Evolutionary conservation across 2,797 vertebrate species (phyloP).

Genomic region (Oreochromis mossambicus): DNA sequence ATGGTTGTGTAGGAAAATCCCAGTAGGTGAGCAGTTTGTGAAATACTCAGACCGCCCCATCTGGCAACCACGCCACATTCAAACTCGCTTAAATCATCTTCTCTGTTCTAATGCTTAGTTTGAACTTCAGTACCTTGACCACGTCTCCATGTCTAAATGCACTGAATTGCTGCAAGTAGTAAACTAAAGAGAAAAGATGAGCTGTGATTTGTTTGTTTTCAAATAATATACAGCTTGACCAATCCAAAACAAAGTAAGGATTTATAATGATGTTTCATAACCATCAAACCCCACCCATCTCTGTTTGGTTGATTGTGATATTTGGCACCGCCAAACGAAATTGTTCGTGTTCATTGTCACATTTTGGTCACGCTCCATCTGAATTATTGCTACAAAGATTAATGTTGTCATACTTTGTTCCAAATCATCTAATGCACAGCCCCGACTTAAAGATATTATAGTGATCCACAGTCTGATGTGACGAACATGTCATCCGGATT

Average conservation of each 20-base stretch:
- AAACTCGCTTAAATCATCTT: not conserved
- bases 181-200: not conserved
- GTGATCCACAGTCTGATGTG: not conserved
- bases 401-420: not conserved
- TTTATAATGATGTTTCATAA: not conserved
- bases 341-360: not conserved
- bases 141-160: not conserved
- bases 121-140: not conserved
- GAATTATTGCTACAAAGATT: constrained; percentile 25
- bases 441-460: not conserved
- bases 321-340: constrained; percentile 1
- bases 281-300: not conserved
- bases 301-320: not conserved
- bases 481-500: not conserved
- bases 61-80: not conserved
- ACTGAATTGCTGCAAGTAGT: not conserved
- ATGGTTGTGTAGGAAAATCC: not conserved
- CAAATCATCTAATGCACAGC: not conserved
- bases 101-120: not conserved
- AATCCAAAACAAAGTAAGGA: not conserved
- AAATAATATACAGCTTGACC: not conserved
- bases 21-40: not conserved
- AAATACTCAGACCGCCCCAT: not conserved
- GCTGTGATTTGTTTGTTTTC: not conserved
- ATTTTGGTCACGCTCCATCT: not conserved